Conservation (phyloP, 2,888 invertebrate species). For the Melieria crassipennis region DNA sequence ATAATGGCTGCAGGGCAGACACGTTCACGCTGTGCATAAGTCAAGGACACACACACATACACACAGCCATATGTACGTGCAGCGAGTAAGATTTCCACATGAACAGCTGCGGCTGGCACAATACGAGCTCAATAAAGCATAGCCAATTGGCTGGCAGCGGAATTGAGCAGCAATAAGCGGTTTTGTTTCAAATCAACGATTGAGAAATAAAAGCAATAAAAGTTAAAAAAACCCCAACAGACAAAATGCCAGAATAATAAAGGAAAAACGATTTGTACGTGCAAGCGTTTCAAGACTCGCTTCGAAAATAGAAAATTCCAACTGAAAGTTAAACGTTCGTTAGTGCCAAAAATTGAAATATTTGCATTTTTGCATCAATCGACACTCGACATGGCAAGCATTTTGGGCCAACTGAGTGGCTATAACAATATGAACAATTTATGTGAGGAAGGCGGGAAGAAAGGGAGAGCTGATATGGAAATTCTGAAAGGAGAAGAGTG, state of each 20-base stretch:
- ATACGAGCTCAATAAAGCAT: conserved; percentile 29
- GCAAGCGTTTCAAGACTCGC: too few relatives aligned
- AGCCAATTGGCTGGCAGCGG: conserved; percentile 1
- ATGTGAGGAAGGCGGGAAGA: too few relatives aligned
- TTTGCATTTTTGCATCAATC: not conserved
- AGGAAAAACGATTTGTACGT: too few relatives aligned
- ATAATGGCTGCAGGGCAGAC: conserved; percentile 55
- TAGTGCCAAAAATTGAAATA: conserved; percentile 24
- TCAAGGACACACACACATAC: conserved; percentile 43
- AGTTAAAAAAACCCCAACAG: too few relatives aligned
- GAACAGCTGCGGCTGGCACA: conserved; percentile 22
- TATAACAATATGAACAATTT: too few relatives aligned
- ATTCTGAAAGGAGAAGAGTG: too few relatives aligned
- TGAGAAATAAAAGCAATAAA: too few relatives aligned
- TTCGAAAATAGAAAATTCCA: not conserved
- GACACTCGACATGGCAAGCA: too few relatives aligned
- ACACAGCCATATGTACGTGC: not conserved
- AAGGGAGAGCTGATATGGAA: too few relatives aligned
- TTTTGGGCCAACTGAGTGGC: too few relatives aligned
- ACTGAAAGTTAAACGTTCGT: conserved; percentile 8
- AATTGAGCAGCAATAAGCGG: conserved; percentile 19
- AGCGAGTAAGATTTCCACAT: not conserved
- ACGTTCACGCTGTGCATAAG: conserved; percentile 45
- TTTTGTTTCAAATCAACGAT: not conserved
- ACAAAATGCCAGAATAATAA: too few relatives aligned